These are phyloP conservation scores for Thermophis baileyi DNA, from an alignment of 2,113 vertebrate genomes.

Conservation along the genomic window DNA sequence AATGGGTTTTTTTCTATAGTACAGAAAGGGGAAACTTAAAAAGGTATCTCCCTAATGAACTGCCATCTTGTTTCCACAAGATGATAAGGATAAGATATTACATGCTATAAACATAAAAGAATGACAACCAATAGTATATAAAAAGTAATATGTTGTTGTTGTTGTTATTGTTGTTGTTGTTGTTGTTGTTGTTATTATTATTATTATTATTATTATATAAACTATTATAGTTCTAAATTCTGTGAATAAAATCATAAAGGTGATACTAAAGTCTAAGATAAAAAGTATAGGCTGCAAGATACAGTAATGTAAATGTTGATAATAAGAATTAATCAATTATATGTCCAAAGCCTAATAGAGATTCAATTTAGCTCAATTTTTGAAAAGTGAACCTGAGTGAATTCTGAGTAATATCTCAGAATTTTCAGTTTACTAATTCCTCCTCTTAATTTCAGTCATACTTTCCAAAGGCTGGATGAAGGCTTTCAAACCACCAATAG, in stretches of 20 bases:
- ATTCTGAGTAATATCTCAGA: too few species aligned
- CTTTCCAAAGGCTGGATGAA: too few species aligned
- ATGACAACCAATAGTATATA: neutral
- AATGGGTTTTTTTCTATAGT: neutral
- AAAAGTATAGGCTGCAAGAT: neutral
- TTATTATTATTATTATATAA: neutral
- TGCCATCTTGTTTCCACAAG: neutral
- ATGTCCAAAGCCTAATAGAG: too few species aligned
- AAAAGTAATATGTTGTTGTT: neutral
- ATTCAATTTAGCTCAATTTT: too few species aligned
- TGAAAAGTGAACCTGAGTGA: too few species aligned
- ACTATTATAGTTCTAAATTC: neutral
- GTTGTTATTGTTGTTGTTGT: too few species aligned
- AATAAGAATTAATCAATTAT: too few species aligned
- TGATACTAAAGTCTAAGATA: neutral
- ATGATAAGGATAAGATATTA: neutral
- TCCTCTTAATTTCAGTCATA: neutral
- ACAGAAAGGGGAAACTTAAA: neutral
- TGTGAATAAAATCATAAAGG: neutral
- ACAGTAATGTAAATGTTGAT: too few species aligned
- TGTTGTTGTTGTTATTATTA: too few species aligned
- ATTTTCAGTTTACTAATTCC: too few species aligned
- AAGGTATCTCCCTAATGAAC: neutral
- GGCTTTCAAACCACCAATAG: too few species aligned
- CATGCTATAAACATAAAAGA: neutral